phyloP scores from a whole-genome alignment of 2,797 vertebrate species.

The Chrysocyon brachyurus region DNA sequence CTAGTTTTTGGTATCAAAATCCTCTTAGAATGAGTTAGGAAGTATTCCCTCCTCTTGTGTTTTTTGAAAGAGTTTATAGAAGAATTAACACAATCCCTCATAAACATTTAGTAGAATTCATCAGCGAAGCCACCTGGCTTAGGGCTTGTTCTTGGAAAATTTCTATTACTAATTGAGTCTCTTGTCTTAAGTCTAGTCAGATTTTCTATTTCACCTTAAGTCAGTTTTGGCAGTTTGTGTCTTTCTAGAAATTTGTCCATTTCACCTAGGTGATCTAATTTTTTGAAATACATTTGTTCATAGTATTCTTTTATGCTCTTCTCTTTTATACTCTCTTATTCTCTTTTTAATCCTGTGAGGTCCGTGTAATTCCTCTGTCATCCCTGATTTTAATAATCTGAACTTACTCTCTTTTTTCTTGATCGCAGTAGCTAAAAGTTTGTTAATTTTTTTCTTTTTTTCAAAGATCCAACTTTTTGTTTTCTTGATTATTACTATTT shows the following conservation, averaged over 20 bases:
- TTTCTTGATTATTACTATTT: neutral
- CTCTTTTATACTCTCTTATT: neutral
- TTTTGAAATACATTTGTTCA: neutral
- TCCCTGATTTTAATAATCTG: neutral
- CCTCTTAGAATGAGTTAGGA: neutral
- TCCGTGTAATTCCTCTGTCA: neutral
- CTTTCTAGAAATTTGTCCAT: neutral
- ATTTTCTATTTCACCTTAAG: slow-evolving; percentile 16
- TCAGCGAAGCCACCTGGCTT: neutral
- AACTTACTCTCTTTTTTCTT: neutral
- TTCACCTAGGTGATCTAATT: neutral
- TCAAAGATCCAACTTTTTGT: neutral
- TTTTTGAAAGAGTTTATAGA: neutral
- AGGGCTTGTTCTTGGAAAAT: neutral
- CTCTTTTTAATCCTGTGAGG: neutral
- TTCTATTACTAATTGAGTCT: neutral
- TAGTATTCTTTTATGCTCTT: neutral
- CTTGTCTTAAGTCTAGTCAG: neutral
- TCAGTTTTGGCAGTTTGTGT: neutral
- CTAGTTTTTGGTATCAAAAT: neutral
- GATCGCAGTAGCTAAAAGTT: neutral
- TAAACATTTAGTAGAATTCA: neutral
- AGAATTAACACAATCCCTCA: neutral
- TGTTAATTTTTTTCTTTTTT: neutral
- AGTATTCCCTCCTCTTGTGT: neutral